Conservation (phyloP, 2,888 invertebrate genomes). For the Dyspetes luteomarginatus region DNA sequence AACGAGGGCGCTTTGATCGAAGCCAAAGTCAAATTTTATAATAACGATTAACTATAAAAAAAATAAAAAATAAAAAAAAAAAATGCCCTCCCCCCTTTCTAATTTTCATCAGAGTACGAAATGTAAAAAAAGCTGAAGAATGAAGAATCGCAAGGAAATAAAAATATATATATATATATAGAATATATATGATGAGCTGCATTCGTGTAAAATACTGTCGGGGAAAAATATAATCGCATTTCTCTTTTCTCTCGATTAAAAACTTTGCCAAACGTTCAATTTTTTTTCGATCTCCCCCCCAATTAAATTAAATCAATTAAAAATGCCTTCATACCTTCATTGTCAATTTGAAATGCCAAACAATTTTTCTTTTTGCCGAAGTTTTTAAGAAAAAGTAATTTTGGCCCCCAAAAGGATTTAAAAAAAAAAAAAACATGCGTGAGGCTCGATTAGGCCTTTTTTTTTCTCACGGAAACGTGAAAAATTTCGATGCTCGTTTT, state of each 20-base stretch:
- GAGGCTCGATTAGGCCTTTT: conserved; percentile 56
- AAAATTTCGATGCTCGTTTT: conserved; percentile 34
- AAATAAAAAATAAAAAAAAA: no score
- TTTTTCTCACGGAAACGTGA: conserved; percentile 28
- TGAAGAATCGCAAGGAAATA: not conserved
- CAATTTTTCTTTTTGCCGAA: not conserved
- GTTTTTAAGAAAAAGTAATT: not conserved
- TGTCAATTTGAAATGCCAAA: not conserved
- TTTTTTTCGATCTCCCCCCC: not conserved
- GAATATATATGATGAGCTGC: conserved; percentile 48
- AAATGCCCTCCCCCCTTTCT: conserved; percentile 29
- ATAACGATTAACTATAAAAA: conserved; percentile 44
- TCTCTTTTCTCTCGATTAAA: conserved; percentile 44
- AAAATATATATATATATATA: conserved; percentile 28
- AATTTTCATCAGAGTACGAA: conserved; percentile 44
- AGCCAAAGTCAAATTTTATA: conserved; percentile 25
- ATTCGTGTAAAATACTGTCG: conserved; percentile 54
- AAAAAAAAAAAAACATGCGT: conserved; percentile 38
- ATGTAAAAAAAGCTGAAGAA: conserved; percentile 28
- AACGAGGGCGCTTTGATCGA: conserved; percentile 15
- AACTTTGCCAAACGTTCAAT: no score
- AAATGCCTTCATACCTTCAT: not conserved
- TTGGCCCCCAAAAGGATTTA: not conserved
- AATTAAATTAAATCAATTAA: not conserved
- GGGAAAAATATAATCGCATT: conserved; percentile 45